Percentiles rank a stretch among this genome's conserved stretches.
Evolutionary conservation across 2,113 vertebrate species (phyloP).

Genomic region (Xiphophorus couchianus): DNA sequence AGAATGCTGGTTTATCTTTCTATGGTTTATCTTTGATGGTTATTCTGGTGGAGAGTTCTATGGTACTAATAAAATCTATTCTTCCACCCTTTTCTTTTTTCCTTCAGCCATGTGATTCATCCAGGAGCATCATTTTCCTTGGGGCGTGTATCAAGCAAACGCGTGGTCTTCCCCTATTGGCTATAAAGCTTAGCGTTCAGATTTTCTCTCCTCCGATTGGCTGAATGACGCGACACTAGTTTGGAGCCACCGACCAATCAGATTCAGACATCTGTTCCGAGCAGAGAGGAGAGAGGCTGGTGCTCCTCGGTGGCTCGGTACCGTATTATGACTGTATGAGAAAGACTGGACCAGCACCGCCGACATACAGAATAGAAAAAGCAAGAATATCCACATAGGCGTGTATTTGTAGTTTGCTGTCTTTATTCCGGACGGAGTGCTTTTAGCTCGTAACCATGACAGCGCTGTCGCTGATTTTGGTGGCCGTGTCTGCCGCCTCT

Average conservation of each 20-base stretch:
- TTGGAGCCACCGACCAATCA: slow-evolving; percentile 71
- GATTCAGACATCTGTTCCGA: slow-evolving; percentile 82
- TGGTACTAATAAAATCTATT: not conserved
- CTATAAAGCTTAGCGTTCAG: not conserved
- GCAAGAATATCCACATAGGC: not conserved
- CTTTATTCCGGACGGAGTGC: not conserved
- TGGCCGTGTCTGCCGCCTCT: slow-evolving; percentile 66
- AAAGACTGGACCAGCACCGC: not conserved
- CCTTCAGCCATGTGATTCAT: slow-evolving; percentile 9
- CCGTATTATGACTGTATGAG: slow-evolving; percentile 42
- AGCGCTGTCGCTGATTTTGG: slow-evolving; percentile 70
- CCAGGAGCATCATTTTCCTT: slow-evolving; percentile 27
- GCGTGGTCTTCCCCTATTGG: slow-evolving; percentile 79
- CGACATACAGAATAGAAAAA: not conserved
- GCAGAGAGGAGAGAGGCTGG: slow-evolving; percentile 70
- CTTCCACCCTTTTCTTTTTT: not conserved
- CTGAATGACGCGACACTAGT: not conserved
- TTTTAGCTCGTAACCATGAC: slow-evolving; percentile 60
- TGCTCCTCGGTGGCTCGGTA: slow-evolving; percentile 13
- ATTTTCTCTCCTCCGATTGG: slow-evolving; percentile 59
- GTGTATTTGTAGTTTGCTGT: not conserved
- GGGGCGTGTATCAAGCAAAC: slow-evolving; percentile 63
- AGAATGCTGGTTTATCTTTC: not conserved
- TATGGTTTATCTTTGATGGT: not conserved
- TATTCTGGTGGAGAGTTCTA: not conserved